Evolutionary conservation across 2,797 vertebrate species (phyloP).

Genomic region (Rhynchotus rufescens): DNA sequence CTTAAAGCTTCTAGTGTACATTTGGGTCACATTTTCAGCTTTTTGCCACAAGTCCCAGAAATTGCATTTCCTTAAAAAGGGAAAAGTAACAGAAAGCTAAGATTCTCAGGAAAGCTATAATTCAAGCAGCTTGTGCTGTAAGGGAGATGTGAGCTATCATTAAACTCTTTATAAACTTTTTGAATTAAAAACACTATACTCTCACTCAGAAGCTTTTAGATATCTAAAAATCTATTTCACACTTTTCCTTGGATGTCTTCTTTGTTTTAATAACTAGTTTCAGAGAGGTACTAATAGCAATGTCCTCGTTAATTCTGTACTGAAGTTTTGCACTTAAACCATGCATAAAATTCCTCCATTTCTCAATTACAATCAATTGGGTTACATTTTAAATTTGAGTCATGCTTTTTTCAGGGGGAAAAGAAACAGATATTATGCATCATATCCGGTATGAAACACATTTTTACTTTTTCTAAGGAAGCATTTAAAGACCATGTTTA

Average conservation of each 20-base stretch:
- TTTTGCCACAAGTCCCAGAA: neutral
- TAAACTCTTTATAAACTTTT: neutral
- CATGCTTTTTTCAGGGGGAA: neutral
- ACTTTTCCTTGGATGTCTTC: neutral
- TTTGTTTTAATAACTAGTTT: neutral
- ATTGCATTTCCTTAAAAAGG: neutral
- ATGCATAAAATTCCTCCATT: neutral
- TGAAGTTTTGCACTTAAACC: neutral
- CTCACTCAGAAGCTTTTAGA: neutral
- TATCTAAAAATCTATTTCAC: neutral
- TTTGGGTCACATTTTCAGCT: neutral
- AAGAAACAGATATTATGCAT: neutral
- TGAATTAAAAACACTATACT: neutral
- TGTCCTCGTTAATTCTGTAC: neutral
- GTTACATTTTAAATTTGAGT: neutral
- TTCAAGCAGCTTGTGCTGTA: neutral
- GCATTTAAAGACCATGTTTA: slow-evolving; percentile 41
- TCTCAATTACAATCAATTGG: neutral
- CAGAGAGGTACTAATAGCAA: neutral
- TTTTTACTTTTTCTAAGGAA: slow-evolving; percentile 53
- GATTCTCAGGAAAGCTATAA: neutral
- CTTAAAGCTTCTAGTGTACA: neutral
- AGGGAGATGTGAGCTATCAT: neutral
- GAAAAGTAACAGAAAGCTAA: neutral
- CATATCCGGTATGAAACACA: slow-evolving; percentile 5